Percentiles rank a stretch among this genome's conserved stretches.
Conservation (phyloP, 2,797 vertebrate genomes). For the Cichlasoma orientale region DNA sequence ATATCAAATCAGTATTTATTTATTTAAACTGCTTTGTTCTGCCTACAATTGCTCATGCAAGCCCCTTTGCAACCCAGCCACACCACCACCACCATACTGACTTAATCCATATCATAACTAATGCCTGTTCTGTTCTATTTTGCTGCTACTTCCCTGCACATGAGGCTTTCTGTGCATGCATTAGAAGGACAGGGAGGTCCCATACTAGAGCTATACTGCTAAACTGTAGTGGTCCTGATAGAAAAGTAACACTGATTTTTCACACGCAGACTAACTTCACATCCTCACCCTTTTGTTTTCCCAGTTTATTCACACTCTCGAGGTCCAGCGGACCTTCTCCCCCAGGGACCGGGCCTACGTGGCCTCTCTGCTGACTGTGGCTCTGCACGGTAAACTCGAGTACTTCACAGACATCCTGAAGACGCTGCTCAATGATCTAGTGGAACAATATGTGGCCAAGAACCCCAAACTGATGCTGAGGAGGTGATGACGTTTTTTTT, state of each 20-base stretch:
- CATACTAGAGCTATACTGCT: neutral
- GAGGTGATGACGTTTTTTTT: slow-evolving; percentile 78
- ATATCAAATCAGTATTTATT: neutral
- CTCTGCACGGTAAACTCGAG: slow-evolving; percentile 94
- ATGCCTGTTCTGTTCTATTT: neutral
- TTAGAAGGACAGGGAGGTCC: neutral
- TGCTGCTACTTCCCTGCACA: neutral
- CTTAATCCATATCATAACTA: neutral
- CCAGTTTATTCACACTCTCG: slow-evolving; percentile 96
- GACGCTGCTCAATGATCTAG: slow-evolving; percentile 91
- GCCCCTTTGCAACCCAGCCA: neutral
- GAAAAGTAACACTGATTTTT: neutral
- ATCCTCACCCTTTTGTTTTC: neutral
- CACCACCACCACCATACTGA: neutral
- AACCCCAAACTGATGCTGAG: slow-evolving; percentile 98
- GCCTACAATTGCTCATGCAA: neutral
- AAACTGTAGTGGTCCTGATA: neutral
- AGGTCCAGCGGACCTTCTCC: slow-evolving; percentile 94
- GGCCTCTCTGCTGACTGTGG: slow-evolving; percentile 93
- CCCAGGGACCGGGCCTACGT: slow-evolving; percentile 94
- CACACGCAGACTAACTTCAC: neutral
- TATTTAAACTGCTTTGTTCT: neutral
- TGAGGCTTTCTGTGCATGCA: neutral
- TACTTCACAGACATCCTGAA: slow-evolving; percentile 98
- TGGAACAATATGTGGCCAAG: slow-evolving; percentile 96